Evolutionary conservation across 2,888 invertebrate species (phyloP).

Genomic region (Portevinia maculata): DNA sequence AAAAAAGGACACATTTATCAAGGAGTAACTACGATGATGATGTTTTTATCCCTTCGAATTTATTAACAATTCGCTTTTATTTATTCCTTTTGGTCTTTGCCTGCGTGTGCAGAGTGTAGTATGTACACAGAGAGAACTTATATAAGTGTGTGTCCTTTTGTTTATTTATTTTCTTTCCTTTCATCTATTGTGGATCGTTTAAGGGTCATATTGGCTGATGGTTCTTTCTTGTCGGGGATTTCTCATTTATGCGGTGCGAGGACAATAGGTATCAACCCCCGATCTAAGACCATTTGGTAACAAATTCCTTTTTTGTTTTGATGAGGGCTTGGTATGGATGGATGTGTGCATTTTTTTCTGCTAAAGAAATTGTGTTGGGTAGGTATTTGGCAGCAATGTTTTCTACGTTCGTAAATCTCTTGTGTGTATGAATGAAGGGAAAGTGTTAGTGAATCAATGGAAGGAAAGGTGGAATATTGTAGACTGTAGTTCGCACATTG

Average conservation of each 20-base stretch:
- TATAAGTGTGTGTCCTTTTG: neutral
- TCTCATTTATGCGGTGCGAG: conserved; percentile 62
- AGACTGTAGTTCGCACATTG: conserved; percentile 21
- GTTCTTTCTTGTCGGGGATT: conserved; percentile 49
- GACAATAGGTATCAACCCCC: conserved; percentile 72
- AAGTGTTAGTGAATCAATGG: conserved; percentile 17
- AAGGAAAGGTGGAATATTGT: no score
- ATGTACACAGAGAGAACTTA: conserved; percentile 18
- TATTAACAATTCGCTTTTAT: conserved; percentile 54
- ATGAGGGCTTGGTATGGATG: conserved; percentile 33
- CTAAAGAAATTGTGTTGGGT: conserved; percentile 10
- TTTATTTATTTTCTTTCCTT: conserved; percentile 33
- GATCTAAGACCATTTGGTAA: conserved; percentile 67
- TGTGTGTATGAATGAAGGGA: neutral
- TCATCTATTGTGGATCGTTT: conserved; percentile 73
- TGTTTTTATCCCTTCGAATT: conserved; percentile 72
- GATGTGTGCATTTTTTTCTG: conserved; percentile 4
- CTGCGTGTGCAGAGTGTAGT: conserved; percentile 33
- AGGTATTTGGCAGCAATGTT: conserved; percentile 25
- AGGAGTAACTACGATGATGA: conserved; percentile 70
- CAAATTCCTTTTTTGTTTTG: conserved; percentile 30
- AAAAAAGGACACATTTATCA: conserved; percentile 71
- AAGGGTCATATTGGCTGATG: conserved; percentile 71
- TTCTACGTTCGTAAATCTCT: neutral
- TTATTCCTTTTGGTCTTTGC: conserved; percentile 29